Conservation (phyloP, 2,113 vertebrate genomes). For the Orthonyx spaldingii region DNA sequence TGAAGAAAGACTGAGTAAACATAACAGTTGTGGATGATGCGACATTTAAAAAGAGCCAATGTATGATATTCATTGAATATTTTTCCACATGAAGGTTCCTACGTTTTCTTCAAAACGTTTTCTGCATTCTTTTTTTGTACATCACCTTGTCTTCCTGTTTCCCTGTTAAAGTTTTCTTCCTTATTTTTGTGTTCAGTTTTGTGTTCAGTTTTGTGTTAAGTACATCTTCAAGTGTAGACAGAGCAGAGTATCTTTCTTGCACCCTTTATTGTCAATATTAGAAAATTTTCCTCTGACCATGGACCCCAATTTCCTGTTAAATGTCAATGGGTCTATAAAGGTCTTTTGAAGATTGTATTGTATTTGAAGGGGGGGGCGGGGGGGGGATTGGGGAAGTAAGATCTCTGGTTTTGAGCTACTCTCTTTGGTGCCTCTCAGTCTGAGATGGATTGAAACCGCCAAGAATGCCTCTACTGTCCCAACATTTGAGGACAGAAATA, state of each 20-base stretch:
- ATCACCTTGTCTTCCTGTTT: not conserved
- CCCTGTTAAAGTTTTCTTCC: not conserved
- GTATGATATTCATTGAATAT: not conserved
- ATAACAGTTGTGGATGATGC: not conserved
- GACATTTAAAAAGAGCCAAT: not conserved
- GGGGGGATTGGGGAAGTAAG: not conserved
- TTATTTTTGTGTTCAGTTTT: not conserved
- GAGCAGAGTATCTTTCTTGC: not conserved
- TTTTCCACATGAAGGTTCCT: not conserved
- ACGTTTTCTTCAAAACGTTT: not conserved
- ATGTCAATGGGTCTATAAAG: not conserved
- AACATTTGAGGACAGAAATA: not conserved
- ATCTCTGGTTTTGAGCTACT: not conserved
- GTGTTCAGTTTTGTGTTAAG: not conserved
- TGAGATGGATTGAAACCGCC: not conserved
- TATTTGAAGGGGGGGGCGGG: not conserved
- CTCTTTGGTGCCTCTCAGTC: not conserved
- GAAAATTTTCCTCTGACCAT: not conserved
- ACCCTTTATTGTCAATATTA: not conserved
- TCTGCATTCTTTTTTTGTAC: not conserved
- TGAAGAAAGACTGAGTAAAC: not conserved
- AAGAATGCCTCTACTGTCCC: not conserved
- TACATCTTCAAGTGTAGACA: not conserved
- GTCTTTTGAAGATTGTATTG: not conserved
- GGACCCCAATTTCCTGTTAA: not conserved